Conservation (phyloP, 2,797 vertebrate genomes). For the Gallirallus australis region DNA sequence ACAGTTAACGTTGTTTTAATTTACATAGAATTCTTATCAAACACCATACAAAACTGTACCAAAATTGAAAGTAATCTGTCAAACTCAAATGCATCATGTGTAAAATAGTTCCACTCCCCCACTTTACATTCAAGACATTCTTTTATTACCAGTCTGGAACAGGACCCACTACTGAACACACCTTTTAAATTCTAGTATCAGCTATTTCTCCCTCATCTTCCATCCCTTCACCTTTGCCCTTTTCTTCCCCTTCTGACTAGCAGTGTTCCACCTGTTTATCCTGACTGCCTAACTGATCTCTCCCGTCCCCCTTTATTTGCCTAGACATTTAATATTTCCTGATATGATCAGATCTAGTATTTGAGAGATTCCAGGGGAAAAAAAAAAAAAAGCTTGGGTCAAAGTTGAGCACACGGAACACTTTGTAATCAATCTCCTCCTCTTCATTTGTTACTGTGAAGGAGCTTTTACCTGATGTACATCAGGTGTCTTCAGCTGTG, state of each 20-base stretch:
- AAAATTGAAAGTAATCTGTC: neutral
- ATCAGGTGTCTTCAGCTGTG: neutral
- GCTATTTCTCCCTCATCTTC: neutral
- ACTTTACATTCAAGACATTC: neutral
- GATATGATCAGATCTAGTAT: neutral
- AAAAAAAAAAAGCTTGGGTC: neutral
- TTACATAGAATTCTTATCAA: neutral
- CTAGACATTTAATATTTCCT: neutral
- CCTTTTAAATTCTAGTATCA: neutral
- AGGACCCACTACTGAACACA: neutral
- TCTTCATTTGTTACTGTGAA: neutral
- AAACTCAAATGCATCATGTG: neutral
- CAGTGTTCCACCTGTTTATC: neutral
- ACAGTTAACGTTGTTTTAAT: neutral
- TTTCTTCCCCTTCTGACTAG: neutral
- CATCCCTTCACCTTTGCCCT: fast-evolving
- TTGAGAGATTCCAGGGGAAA: neutral
- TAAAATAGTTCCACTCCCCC: neutral
- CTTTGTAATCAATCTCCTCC: neutral
- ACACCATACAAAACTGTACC: neutral
- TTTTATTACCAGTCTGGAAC: neutral
- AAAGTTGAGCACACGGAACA: neutral
- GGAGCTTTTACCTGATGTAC: conserved; percentile 18
- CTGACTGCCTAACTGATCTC: neutral
- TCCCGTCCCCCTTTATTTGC: neutral